phyloP scores from a whole-genome alignment of 2,797 vertebrate genomes.

The Bryconaethiops microstoma region DNA sequence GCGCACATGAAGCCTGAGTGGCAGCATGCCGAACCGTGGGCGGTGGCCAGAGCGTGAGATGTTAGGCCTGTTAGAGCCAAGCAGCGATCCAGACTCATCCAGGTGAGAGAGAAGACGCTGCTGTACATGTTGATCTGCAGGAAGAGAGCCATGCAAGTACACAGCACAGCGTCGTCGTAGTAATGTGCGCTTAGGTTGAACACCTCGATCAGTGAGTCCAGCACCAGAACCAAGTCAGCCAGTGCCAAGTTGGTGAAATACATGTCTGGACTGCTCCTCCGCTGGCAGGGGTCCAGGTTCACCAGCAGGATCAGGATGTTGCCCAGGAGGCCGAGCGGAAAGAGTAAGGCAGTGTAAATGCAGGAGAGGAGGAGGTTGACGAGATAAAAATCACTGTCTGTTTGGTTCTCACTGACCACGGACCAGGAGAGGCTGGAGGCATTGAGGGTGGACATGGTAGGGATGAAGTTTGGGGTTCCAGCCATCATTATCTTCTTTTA shows the following conservation, averaged over 20 bases:
- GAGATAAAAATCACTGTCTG: conserved; percentile 70
- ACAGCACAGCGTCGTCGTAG: conserved; percentile 85
- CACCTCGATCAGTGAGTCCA: conserved; percentile 91
- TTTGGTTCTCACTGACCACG: conserved; percentile 53
- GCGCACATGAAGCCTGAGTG: conserved; percentile 80
- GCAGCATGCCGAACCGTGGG: conserved; percentile 70
- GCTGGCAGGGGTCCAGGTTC: conserved; percentile 83
- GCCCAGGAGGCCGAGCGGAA: conserved; percentile 88
- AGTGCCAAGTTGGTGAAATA: conserved; percentile 91
- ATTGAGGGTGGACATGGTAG: background rate
- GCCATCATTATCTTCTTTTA: conserved; percentile 16
- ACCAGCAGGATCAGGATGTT: conserved; percentile 89
- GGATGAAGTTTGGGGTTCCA: background rate
- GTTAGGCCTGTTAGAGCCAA: conserved; percentile 80
- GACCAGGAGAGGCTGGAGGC: background rate
- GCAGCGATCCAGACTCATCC: conserved; percentile 95
- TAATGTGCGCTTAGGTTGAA: conserved; percentile 90
- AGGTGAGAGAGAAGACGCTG: conserved; percentile 93
- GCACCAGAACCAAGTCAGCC: conserved; percentile 88
- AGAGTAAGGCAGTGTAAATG: conserved; percentile 86
- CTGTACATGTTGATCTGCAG: conserved; percentile 96
- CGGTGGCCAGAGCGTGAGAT: conserved; percentile 70
- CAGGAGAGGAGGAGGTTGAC: conserved; percentile 85
- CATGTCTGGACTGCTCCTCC: conserved; percentile 84
- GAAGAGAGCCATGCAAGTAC: conserved; percentile 92